Percentiles rank a stretch among this genome's conserved stretches.
Evolutionary conservation across 2,113 vertebrate species (phyloP).

Genomic region (Hippocampus abdominalis): DNA sequence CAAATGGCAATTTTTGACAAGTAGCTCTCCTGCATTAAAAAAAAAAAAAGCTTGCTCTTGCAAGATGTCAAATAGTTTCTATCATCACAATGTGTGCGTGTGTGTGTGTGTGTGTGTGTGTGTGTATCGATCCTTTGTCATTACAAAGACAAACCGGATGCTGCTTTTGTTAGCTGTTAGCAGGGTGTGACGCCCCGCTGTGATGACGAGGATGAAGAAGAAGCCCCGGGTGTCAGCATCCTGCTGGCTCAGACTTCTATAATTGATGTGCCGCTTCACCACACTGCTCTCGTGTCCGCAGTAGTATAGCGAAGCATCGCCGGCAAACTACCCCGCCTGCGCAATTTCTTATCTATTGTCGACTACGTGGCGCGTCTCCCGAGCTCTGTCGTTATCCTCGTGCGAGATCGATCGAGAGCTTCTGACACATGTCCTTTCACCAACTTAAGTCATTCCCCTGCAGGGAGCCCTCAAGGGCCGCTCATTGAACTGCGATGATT

Average conservation of each 20-base stretch:
- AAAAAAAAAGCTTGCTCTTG: constrained; percentile 23
- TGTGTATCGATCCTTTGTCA: constrained; percentile 63
- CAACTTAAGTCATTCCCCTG: constrained; percentile 40
- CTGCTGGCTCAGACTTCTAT: constrained; percentile 68
- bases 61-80: constrained; percentile 32
- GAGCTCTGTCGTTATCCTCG: constrained; percentile 56
- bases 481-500: constrained; percentile 43
- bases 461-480: constrained; percentile 39
- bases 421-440: constrained; percentile 54
- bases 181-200: constrained; percentile 61
- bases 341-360: background rate
- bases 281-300: constrained; percentile 33
- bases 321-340: constrained; percentile 11
- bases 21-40: constrained; percentile 13
- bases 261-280: constrained; percentile 69
- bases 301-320: constrained; percentile 42
- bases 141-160: constrained; percentile 68
- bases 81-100: constrained; percentile 27
- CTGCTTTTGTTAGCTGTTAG: constrained; percentile 42
- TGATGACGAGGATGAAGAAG: constrained; percentile 72
- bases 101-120: constrained; percentile 38
- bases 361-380: constrained; percentile 50
- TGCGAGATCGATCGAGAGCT: constrained; percentile 54
- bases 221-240: constrained; percentile 58
- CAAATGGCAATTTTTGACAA: constrained; percentile 14